Evolutionary conservation across 1,140 invertebrate species (phyloP).

Genomic region (Philopotamus ludificatus): DNA sequence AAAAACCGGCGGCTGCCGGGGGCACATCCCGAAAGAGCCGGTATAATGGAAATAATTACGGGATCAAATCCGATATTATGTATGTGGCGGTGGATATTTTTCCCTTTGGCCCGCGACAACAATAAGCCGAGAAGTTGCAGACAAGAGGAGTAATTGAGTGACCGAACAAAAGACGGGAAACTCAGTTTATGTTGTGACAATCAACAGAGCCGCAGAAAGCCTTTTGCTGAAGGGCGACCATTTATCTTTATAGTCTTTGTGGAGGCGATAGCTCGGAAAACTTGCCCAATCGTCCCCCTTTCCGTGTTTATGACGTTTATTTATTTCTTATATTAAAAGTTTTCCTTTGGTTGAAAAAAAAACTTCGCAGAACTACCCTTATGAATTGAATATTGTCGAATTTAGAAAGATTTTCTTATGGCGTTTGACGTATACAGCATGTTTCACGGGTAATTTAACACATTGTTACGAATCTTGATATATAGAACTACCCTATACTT

Average conservation of each 20-base stretch:
- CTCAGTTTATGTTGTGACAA: not conserved
- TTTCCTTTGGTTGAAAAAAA: not conserved
- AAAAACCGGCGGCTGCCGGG: no score
- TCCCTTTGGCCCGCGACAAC: not conserved
- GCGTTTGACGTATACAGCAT: no score
- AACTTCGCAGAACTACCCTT: no score
- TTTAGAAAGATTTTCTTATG: no score
- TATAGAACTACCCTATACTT: no score
- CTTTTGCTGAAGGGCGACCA: not conserved
- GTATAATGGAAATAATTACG: no score
- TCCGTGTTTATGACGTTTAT: constrained; percentile 7
- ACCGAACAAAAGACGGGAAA: not conserved
- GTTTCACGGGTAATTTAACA: no score
- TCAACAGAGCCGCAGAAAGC: constrained; percentile 1
- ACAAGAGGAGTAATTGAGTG: not conserved
- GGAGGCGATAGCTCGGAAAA: constrained; percentile 18
- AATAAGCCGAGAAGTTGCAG: not conserved
- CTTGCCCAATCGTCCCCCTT: not conserved
- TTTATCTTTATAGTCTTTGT: constrained; percentile 4
- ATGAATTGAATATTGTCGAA: no score
- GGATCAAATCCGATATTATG: no score
- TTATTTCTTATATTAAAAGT: constrained; percentile 23
- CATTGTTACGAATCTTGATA: no score
- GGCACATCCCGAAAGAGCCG: no score
- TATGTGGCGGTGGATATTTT: no score